Evolutionary conservation across 1,140 invertebrate genomes (phyloP), one percentile per base, ranked within the genome.

Genomic region (Helicoverpa zea): DNA sequence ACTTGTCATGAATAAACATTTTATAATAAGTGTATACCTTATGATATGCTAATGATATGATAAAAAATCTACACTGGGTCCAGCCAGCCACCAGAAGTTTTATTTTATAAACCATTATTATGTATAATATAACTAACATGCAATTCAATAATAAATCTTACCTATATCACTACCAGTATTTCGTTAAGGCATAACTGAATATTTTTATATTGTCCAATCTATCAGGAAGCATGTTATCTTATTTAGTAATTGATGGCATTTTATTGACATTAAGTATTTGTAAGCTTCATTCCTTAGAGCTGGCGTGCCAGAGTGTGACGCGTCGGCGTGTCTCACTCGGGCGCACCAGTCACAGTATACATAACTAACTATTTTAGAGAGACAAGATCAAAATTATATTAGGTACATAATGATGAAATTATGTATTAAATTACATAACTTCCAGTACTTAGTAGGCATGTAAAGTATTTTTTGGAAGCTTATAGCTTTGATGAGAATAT

Each of bases 11-110:
- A 85, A 80, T 81, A 84, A 82, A 86, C 59, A 81, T 68, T 52
- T 83, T 84, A 84, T 56, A 79, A 81, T 87, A 79, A 84, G 64
- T 86, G 63, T 86, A 85, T 85, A 89, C 59, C 88, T 88, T 91
- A 92, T 92, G 89, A 92, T 93, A 94, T 91, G 90, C 90, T 93
- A 91, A 92, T 92, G 91, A 94, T 94, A 93, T 94, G 91, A 94
- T 92, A 92, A 84, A 94, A 94, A 94, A 91, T 89, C 89, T 93
- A 92, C 89, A 90, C 90, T 91, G 92, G 89, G 59, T 83, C 89
- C 89, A 89, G 89, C 88, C 90, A 93, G 89, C 86, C 51, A 85
- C 79, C 83, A 83, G 83, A 81, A 81, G 64, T 72, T 80, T 70
- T 18, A 52, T 66, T 61, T 61, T 83, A 80, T 85, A 86, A 88